Evolutionary conservation across 35 echinoderm and acorn worm species (phyloP).

Genomic region (Lytechinus pictus): DNA sequence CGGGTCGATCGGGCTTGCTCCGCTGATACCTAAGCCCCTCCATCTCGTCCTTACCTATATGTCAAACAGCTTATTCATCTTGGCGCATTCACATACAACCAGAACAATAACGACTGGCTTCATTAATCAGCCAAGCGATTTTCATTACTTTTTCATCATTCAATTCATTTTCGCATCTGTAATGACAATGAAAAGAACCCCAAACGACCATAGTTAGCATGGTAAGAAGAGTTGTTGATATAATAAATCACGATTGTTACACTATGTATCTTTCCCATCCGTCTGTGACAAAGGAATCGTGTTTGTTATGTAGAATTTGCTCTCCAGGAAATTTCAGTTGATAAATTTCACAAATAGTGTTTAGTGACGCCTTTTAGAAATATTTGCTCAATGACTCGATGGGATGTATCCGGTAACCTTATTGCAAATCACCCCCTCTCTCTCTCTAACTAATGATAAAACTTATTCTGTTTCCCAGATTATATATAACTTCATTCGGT

Average conservation of each 20-base stretch:
- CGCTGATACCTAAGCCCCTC: background rate
- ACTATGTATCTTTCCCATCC: background rate
- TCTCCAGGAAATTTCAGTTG: background rate
- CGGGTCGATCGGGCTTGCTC: background rate
- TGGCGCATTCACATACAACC: background rate
- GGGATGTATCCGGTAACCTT: too few relatives aligned
- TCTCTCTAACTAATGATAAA: too few relatives aligned
- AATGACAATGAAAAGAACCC: background rate
- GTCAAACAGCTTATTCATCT: background rate
- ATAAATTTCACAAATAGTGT: background rate
- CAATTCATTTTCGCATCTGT: background rate
- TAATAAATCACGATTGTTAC: background rate
- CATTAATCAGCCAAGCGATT: conserved; percentile 10
- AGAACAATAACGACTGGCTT: conserved; percentile 18
- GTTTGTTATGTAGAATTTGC: background rate
- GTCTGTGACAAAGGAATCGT: background rate
- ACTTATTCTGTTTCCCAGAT: too few relatives aligned
- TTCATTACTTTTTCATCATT: conserved; percentile 3
- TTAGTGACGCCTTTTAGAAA: background rate
- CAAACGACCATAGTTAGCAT: background rate
- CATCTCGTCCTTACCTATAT: background rate
- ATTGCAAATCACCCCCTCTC: too few relatives aligned
- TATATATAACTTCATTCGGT: too few relatives aligned
- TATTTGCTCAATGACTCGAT: background rate
- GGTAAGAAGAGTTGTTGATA: background rate